phyloP scores from a whole-genome alignment of 2,888 invertebrate species.

The Pseudeuparius sepicola region DNA sequence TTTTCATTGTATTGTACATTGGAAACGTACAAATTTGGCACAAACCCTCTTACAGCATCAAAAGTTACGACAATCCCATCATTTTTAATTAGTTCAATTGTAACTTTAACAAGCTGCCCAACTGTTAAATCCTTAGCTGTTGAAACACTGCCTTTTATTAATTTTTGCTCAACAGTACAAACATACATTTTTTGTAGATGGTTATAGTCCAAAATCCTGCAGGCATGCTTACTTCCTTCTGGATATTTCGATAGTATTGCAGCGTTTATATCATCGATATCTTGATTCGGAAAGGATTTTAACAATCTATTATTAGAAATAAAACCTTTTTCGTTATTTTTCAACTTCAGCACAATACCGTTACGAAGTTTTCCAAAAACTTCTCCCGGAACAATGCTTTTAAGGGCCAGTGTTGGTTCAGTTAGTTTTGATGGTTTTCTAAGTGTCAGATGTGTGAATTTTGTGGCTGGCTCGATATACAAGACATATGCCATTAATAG shows the following conservation, averaged over 20 bases:
- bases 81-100: conserved; percentile 41
- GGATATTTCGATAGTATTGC: conserved; percentile 43
- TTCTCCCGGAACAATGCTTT: no score
- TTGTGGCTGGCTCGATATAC: conserved; percentile 58
- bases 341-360: conserved; percentile 31
- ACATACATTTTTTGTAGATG: conserved; percentile 55
- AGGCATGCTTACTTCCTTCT: conserved; percentile 39
- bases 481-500: conserved; percentile 51
- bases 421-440: no score
- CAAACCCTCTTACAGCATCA: conserved; percentile 47
- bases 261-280: conserved; percentile 33
- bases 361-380: conserved; percentile 23
- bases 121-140: conserved; percentile 41
- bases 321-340: conserved; percentile 31
- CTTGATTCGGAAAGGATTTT: conserved; percentile 26
- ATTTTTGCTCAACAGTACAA: conserved; percentile 51
- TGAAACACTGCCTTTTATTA: conserved; percentile 50
- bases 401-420: no score
- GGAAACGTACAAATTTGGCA: conserved; percentile 48
- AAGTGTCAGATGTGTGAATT: conserved; percentile 55
- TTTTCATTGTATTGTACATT: conserved; percentile 38
- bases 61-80: conserved; percentile 42
- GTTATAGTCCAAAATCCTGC: conserved; percentile 56
- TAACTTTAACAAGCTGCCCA: conserved; percentile 48
- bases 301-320: conserved; percentile 32